Evolutionary conservation across 23 tunicate genomes (phyloP).

Genomic region (Diplosoma virens): DNA sequence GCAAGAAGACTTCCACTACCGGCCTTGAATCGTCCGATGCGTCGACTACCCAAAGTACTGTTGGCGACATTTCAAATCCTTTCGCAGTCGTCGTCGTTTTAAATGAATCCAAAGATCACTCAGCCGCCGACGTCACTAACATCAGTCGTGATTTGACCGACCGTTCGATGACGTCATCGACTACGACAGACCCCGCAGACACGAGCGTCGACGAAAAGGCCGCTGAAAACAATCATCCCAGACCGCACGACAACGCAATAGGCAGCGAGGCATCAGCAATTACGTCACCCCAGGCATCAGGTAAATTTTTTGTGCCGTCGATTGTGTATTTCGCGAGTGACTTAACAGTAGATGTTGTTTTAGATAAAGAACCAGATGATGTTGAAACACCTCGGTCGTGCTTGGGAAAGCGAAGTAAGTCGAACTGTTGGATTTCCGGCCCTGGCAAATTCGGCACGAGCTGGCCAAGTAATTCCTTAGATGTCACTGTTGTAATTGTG

Average conservation of each 20-base stretch:
- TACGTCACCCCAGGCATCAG: not conserved
- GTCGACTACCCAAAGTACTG: no score
- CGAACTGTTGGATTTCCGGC: not conserved
- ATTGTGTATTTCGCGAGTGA: not conserved
- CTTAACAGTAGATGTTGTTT: not conserved
- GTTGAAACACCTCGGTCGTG: constrained; percentile 23
- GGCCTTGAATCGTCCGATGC: no score
- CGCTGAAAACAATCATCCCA: not conserved
- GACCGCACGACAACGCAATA: not conserved
- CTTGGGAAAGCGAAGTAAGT: constrained; percentile 28
- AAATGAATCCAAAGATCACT: no score
- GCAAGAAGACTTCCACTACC: no score
- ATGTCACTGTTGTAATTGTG: no score
- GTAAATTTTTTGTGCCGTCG: not conserved
- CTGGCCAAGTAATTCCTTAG: no score
- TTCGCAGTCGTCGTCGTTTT: no score
- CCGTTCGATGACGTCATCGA: no score
- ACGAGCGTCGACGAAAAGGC: not conserved
- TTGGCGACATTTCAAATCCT: no score
- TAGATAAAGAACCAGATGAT: not conserved
- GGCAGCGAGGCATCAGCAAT: not conserved
- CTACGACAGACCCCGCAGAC: no score
- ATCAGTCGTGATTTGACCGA: no score
- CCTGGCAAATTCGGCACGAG: not conserved
- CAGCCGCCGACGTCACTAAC: no score